A percentile compares a stretch with the other conserved stretches of the same genome.
Evolutionary conservation across 2,888 invertebrate species (phyloP).

Genomic region (Leuctra nigra): DNA sequence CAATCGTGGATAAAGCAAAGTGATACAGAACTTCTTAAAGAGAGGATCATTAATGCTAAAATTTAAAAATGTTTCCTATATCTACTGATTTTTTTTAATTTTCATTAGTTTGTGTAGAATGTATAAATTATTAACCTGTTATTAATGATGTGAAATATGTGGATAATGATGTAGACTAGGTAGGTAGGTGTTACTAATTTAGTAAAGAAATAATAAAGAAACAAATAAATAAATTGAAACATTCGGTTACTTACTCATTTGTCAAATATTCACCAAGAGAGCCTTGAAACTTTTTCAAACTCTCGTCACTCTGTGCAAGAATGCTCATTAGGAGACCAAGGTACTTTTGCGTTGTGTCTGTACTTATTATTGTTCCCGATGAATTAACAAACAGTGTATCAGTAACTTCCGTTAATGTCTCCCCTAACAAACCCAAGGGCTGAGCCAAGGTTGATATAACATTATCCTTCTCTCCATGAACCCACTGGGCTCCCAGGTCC

Average conservation of each 20-base stretch:
- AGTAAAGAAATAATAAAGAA: not conserved
- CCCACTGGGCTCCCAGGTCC: slow-evolving; percentile 76
- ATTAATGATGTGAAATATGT: no score
- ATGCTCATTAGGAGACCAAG: slow-evolving; percentile 32
- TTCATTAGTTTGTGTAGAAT: not conserved
- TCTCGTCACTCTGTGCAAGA: slow-evolving; percentile 36
- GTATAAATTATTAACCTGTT: no score
- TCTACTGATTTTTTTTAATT: not conserved
- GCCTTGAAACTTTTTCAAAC: slow-evolving; percentile 38
- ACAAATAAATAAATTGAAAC: no score
- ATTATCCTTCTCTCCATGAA: slow-evolving; percentile 62
- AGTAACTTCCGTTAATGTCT: slow-evolving; percentile 15
- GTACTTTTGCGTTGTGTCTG: slow-evolving; percentile 11
- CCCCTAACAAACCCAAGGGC: slow-evolving; percentile 24
- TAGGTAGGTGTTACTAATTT: no score
- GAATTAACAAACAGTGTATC: slow-evolving; percentile 27
- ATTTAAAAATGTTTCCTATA: not conserved
- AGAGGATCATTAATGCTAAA: slow-evolving; percentile 11
- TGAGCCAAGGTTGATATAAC: slow-evolving; percentile 36
- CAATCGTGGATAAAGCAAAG: slow-evolving; percentile 20
- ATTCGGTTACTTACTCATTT: slow-evolving; percentile 38
- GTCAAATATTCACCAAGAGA: slow-evolving; percentile 39
- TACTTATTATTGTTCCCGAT: slow-evolving; percentile 15
- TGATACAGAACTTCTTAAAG: slow-evolving; percentile 12
- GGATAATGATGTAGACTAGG: no score